Conservation (phyloP, 1,140 invertebrate genomes). For the Philopotamus ludificatus region DNA sequence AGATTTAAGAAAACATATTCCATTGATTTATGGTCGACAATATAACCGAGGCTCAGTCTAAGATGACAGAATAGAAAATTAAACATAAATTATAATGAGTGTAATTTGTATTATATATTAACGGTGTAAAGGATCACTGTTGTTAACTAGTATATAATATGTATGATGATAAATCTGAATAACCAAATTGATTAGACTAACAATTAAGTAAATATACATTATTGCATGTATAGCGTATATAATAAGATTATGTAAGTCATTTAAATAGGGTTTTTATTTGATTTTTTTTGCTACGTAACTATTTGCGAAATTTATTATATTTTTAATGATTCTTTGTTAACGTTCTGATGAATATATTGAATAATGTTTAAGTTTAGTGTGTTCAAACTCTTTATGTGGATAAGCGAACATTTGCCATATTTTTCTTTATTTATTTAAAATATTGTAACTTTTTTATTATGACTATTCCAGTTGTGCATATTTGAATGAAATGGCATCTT, state of each 20-base stretch:
- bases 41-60: no score
- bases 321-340: background rate
- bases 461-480: no score
- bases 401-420: background rate
- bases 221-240: slow-evolving; percentile 3
- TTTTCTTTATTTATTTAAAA: no score
- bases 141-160: slow-evolving; percentile 24
- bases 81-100: no score
- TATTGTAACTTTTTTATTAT: no score
- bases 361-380: background rate
- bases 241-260: no score
- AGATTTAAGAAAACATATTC: no score
- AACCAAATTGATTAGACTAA: slow-evolving; percentile 34
- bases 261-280: slow-evolving; percentile 2
- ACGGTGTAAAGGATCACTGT: slow-evolving; percentile 12
- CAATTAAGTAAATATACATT: slow-evolving; percentile 23
- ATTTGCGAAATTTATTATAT: background rate
- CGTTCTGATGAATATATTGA: background rate
- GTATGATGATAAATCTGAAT: slow-evolving; percentile 23
- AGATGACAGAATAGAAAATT: no score
- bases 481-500: no score
- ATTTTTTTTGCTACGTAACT: slow-evolving; percentile 2
- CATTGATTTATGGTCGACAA: no score
- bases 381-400: background rate
- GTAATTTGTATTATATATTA: no score